Evolutionary conservation across 1,140 invertebrate genomes (phyloP).

Genomic region (Drosophila orosa): DNA sequence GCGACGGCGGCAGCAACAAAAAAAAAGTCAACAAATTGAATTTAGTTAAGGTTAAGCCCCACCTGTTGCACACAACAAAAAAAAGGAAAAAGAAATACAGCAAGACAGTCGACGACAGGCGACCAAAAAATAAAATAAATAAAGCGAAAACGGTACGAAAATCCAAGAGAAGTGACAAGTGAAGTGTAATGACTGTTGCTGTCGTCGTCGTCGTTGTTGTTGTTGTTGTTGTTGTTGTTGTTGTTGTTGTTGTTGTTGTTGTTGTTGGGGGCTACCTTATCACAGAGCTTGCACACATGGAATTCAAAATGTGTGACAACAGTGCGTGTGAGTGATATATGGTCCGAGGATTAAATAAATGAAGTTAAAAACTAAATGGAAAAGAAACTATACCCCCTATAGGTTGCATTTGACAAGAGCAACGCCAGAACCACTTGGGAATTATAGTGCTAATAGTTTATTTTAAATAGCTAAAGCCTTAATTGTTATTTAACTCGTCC

Average conservation of each 20-base stretch:
- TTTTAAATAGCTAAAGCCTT: not conserved
- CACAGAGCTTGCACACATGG: slow-evolving; percentile 32
- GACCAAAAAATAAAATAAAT: not conserved
- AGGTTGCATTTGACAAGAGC: not conserved
- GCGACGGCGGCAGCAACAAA: slow-evolving; percentile 7
- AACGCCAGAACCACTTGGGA: not conserved
- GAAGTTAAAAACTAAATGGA: not conserved
- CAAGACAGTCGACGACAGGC: slow-evolving; percentile 15
- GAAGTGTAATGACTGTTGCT: slow-evolving; percentile 50
- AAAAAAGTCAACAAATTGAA: slow-evolving; percentile 19
- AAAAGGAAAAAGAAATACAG: slow-evolving; percentile 6
- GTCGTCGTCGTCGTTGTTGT: slow-evolving; percentile 3
- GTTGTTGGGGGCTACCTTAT: slow-evolving; percentile 50
- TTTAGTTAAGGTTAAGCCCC: slow-evolving; percentile 36
- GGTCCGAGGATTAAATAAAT: not conserved
- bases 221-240: not conserved
- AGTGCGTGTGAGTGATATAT: slow-evolving; percentile 27
- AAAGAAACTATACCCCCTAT: not conserved
- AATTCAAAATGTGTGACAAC: slow-evolving; percentile 8
- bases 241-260: slow-evolving; percentile 1
- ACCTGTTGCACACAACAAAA: slow-evolving; percentile 52
- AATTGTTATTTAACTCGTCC: not conserved
- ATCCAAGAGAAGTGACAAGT: slow-evolving; percentile 47
- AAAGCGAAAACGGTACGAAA: slow-evolving; percentile 18
- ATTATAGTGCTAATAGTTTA: not conserved